Evolutionary conservation across 2,113 vertebrate species (phyloP).

Genomic region (Cisticola juncidis): DNA sequence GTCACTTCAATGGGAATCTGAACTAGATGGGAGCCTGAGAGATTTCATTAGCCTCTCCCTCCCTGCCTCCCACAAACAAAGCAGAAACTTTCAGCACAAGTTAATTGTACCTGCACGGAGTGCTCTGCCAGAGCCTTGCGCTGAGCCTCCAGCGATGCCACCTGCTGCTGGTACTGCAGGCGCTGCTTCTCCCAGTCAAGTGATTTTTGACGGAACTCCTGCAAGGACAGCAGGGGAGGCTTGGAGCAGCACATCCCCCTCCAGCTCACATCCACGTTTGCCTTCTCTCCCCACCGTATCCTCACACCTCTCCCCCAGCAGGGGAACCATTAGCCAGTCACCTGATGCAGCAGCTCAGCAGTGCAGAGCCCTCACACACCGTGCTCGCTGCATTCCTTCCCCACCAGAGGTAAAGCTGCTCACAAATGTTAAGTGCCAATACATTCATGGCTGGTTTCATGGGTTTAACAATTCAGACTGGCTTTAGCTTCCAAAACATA

Average conservation of each 20-base stretch:
- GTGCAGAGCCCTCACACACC: neutral
- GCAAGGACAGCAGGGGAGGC: constrained; percentile 55
- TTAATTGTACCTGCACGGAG: constrained; percentile 80
- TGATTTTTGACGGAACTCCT: constrained; percentile 85
- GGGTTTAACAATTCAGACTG: constrained; percentile 9
- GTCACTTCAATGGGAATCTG: neutral
- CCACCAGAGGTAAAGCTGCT: constrained; percentile 39
- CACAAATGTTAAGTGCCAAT: constrained; percentile 4
- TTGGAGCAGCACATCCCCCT: neutral
- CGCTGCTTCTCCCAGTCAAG: constrained; percentile 88
- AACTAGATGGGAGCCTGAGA: neutral
- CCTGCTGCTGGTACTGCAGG: constrained; percentile 84
- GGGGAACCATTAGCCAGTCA: constrained; percentile 57
- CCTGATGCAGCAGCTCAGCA: constrained; percentile 1
- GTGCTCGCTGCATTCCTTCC: neutral
- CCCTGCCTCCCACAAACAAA: neutral
- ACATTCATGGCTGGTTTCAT: neutral
- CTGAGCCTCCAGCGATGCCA: constrained; percentile 84
- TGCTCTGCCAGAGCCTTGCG: constrained; percentile 86
- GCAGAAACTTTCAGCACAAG: neutral
- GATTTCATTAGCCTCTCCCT: neutral
- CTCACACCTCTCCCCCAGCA: constrained; percentile 36
- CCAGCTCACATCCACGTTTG: neutral
- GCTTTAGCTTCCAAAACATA: constrained; percentile 6
- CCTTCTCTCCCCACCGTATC: neutral